These are phyloP conservation scores for Phortica okadai DNA, from an alignment of 2,888 invertebrate species.

Conservation along the genomic window DNA sequence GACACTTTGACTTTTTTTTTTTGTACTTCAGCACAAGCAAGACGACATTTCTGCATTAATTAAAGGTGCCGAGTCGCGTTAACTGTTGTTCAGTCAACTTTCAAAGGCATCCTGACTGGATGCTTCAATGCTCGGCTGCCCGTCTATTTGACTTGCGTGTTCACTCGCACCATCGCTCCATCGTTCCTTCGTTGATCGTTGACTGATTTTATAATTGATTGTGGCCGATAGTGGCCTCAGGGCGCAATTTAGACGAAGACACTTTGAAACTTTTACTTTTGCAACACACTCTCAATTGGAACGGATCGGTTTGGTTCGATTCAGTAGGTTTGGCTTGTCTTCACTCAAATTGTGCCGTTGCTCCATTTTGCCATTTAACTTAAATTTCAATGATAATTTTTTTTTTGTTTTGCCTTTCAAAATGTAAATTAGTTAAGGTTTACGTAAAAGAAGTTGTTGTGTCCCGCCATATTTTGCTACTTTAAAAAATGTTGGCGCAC, in stretches of 20 bases:
- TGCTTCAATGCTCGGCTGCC: neutral
- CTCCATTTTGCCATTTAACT: conserved; percentile 4
- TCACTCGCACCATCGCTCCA: neutral
- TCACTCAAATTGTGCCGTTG: conserved; percentile 6
- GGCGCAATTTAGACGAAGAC: conserved; percentile 60
- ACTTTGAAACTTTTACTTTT: conserved; percentile 60
- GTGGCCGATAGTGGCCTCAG: conserved; percentile 47
- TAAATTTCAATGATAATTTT: neutral
- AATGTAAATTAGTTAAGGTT: conserved; percentile 64
- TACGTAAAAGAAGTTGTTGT: conserved; percentile 20
- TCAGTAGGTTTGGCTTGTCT: neutral
- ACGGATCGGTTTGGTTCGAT: conserved; percentile 13
- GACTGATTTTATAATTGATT: conserved; percentile 68
- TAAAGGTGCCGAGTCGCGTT: conserved; percentile 9
- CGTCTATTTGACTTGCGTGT: neutral
- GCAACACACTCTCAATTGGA: conserved; percentile 34
- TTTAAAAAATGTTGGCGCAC: conserved; percentile 49
- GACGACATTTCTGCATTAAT: conserved; percentile 32
- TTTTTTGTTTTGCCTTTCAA: conserved; percentile 38
- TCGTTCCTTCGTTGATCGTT: conserved; percentile 50
- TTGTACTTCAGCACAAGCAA: conserved; percentile 15
- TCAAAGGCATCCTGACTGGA: neutral
- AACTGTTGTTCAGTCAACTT: neutral
- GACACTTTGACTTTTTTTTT: neutral
- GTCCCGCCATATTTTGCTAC: neutral